Evolutionary conservation across 2,797 vertebrate species (phyloP).

Genomic region (Echiichthys vipera): DNA sequence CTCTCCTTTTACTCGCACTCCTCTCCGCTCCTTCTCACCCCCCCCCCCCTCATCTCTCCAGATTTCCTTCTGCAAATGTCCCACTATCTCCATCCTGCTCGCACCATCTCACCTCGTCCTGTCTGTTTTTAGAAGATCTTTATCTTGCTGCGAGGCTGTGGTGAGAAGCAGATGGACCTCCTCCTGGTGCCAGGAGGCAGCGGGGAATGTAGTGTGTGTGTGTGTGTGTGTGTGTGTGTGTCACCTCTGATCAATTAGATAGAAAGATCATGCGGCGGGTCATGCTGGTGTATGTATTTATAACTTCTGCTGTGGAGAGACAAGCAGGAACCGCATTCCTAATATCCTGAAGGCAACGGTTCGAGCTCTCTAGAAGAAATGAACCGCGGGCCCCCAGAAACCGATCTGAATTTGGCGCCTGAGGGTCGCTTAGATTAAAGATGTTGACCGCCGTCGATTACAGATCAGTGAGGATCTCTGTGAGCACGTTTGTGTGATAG

Average conservation of each 20-base stretch:
- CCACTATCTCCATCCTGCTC: conserved; percentile 43
- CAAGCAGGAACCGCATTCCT: conserved; percentile 27
- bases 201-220: conserved; percentile 39
- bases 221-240: conserved; percentile 21
- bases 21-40: conserved; percentile 44
- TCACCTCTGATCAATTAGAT: conserved; percentile 70
- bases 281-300: conserved; percentile 53
- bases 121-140: conserved; percentile 67
- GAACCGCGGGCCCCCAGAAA: conserved; percentile 5
- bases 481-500: conserved; percentile 4
- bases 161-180: conserved; percentile 75
- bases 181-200: conserved; percentile 48
- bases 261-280: conserved; percentile 65
- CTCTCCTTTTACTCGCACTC: conserved; percentile 68
- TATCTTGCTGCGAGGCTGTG: conserved; percentile 47
- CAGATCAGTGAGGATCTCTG: conserved; percentile 17
- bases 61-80: conserved; percentile 31
- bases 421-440: conserved; percentile 49
- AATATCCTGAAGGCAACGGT: conserved; percentile 55
- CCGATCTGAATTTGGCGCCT: conserved; percentile 37
- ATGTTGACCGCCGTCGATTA: conserved; percentile 20
- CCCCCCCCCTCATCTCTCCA: conserved; percentile 39
- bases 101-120: conserved; percentile 57
- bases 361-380: conserved; percentile 32
- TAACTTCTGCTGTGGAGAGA: conserved; percentile 35